Evolutionary conservation across 2,888 invertebrate genomes (phyloP).

Genomic region (Salticus scenicus): DNA sequence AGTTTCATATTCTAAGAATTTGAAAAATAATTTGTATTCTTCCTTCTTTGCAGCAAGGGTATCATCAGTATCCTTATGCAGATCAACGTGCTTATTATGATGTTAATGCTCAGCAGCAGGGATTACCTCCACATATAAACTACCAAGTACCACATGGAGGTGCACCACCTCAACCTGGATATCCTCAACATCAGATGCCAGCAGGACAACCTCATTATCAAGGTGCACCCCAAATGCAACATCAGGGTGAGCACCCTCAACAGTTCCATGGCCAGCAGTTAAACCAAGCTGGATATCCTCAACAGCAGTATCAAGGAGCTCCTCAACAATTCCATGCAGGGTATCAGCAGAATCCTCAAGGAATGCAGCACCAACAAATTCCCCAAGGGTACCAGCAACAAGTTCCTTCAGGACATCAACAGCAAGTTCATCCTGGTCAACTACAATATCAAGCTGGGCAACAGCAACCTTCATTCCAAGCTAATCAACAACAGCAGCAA

Average conservation of each 20-base stretch:
- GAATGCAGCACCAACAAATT: slow-evolving; percentile 69
- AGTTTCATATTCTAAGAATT: no score
- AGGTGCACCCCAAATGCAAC: slow-evolving; percentile 71
- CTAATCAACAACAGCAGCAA: slow-evolving; percentile 17
- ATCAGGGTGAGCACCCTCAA: slow-evolving; percentile 73
- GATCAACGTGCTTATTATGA: slow-evolving; percentile 60
- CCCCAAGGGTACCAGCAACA: slow-evolving; percentile 37
- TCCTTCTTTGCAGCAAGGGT: slow-evolving; percentile 13
- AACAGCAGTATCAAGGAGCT: slow-evolving; percentile 36
- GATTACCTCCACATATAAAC: slow-evolving; percentile 57
- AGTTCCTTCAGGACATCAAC: no score
- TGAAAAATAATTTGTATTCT: no score
- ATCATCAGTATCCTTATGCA: slow-evolving; percentile 44
- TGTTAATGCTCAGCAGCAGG: slow-evolving; percentile 55
- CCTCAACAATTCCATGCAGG: slow-evolving; percentile 21
- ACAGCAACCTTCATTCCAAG: slow-evolving; percentile 74
- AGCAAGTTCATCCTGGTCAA: slow-evolving; percentile 73
- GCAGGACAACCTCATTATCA: slow-evolving; percentile 72
- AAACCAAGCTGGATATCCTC: no score
- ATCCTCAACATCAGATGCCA: slow-evolving; percentile 68
- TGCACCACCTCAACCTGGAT: slow-evolving; percentile 34
- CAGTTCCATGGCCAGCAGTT: slow-evolving; percentile 75
- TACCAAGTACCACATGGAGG: slow-evolving; percentile 49
- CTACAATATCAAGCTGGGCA: slow-evolving; percentile 47
- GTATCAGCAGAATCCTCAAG: not conserved